Evolutionary conservation across 2,113 vertebrate species (phyloP).

Genomic region (Parus major): DNA sequence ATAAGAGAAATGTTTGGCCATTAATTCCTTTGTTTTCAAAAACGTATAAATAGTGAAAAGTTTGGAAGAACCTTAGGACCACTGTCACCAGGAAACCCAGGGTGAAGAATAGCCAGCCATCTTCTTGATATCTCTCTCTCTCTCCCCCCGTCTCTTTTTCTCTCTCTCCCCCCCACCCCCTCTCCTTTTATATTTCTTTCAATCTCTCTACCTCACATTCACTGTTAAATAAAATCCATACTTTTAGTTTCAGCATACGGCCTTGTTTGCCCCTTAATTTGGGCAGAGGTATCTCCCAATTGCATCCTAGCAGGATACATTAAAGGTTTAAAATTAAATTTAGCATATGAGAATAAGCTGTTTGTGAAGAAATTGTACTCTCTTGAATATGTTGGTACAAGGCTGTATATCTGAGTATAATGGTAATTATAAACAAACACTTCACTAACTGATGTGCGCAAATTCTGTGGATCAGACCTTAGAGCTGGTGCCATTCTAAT

Average conservation of each 20-base stretch:
- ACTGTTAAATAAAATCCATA: not conserved
- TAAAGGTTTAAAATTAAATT: not conserved
- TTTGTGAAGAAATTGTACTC: not conserved
- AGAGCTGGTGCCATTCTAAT: not conserved
- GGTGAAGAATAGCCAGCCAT: not conserved
- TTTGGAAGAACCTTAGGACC: not conserved
- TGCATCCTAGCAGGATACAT: not conserved
- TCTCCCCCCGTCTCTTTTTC: not conserved
- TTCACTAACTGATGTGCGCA: not conserved
- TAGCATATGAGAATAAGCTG: not conserved
- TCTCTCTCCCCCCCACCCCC: accelerated
- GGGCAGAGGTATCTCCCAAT: not conserved
- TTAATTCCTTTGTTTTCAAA: not conserved
- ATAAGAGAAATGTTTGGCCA: not conserved
- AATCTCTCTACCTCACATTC: not conserved
- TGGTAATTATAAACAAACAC: not conserved
- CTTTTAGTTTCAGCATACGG: not conserved
- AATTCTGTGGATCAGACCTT: not conserved
- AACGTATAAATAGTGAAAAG: not conserved
- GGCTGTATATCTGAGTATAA: not conserved
- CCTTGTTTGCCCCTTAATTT: not conserved
- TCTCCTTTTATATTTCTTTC: not conserved
- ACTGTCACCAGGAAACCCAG: not conserved
- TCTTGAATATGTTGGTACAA: not conserved
- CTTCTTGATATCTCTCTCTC: not conserved